A percentile compares a stretch with the other conserved stretches of the same genome.
Conservation (phyloP, 2,113 vertebrate genomes). For the Pteruthius melanotis region DNA sequence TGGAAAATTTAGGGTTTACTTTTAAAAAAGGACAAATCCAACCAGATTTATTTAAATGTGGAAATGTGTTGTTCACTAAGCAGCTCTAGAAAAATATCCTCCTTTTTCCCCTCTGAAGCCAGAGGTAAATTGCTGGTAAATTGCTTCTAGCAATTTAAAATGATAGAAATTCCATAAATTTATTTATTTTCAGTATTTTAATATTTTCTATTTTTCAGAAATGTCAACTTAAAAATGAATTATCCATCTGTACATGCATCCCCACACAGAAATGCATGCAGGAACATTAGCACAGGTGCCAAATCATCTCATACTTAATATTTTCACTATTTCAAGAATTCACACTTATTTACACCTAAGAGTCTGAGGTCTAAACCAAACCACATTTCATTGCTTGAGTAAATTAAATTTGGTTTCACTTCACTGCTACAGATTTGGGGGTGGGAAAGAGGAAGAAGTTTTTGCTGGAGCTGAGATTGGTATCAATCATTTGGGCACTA, state of each 20-base stretch:
- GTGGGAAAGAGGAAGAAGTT: rapidly evolving
- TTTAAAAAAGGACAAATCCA: not conserved
- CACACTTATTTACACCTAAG: not conserved
- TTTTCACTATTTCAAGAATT: not conserved
- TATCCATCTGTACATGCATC: not conserved
- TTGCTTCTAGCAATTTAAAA: not conserved
- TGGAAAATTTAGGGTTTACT: not conserved
- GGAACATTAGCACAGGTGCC: rapidly evolving
- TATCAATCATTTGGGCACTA: not conserved
- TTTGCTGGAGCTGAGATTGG: not conserved
- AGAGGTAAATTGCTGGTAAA: not conserved
- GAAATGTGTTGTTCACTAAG: not conserved
- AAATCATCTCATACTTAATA: not conserved
- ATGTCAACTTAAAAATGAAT: not conserved
- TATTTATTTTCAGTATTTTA: not conserved
- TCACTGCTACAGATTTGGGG: not conserved
- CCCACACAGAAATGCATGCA: rapidly evolving
- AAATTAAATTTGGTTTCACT: not conserved
- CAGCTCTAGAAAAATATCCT: not conserved
- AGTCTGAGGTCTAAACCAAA: not conserved
- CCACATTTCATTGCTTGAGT: not conserved
- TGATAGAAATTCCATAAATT: rapidly evolving
- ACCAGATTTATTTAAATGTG: not conserved
- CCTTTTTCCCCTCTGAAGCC: not conserved
- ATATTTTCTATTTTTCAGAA: not conserved